Evolutionary conservation across 2,888 invertebrate species (phyloP).

Genomic region (Tinea pellionella): DNA sequence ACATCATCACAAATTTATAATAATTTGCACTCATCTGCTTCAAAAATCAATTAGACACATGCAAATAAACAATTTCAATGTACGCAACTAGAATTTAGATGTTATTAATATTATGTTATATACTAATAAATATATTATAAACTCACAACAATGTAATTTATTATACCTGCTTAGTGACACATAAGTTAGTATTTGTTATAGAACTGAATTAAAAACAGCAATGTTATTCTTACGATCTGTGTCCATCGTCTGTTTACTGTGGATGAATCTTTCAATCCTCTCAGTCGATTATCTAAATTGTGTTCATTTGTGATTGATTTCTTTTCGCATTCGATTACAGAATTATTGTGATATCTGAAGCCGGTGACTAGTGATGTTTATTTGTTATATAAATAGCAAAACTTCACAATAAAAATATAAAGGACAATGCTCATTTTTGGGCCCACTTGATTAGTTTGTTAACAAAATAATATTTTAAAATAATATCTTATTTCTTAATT

Average conservation of each 20-base stretch:
- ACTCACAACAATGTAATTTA: too few relatives aligned
- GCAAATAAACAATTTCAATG: not conserved
- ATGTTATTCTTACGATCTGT: constrained; percentile 3
- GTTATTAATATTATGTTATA: not conserved
- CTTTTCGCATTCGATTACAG: not conserved
- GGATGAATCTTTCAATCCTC: not conserved
- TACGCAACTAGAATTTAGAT: not conserved
- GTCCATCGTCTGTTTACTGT: not conserved
- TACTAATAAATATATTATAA: not conserved
- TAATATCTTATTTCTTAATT: too few relatives aligned
- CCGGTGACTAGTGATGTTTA: not conserved
- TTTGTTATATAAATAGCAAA: not conserved
- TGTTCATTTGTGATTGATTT: constrained; percentile 4
- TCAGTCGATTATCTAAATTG: not conserved
- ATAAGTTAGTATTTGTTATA: not conserved
- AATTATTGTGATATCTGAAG: not conserved
- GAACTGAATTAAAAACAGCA: constrained; percentile 2
- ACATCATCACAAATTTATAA: not conserved
- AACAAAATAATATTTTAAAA: too few relatives aligned
- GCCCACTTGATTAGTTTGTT: too few relatives aligned
- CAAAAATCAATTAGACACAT: not conserved
- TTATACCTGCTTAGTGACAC: not conserved
- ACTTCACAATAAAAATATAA: too few relatives aligned
- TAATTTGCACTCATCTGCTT: not conserved
- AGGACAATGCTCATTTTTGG: too few relatives aligned